Base-by-base conservation (phyloP, 2,113 vertebrate species). In the Mixornis gularis region DNA sequence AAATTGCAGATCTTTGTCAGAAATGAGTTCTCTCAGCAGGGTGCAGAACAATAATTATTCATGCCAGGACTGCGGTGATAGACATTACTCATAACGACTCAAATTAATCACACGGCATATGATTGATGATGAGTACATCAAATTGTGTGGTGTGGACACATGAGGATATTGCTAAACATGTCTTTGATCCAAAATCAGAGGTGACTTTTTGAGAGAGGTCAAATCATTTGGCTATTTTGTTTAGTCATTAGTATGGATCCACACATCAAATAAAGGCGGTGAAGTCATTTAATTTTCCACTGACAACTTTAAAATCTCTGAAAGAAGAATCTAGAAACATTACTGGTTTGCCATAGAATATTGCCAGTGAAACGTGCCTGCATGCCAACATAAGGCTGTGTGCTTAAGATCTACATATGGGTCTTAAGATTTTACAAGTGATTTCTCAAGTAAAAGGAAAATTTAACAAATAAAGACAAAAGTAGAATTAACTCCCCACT, bases 11-110 rank as follows among this genome's bases (percentile, higher is more conserved):
- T 96, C 87, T 92, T 95, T 96, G 94, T 90, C 90, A 92, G 89
- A 92, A 96, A 87, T 60, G 94, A 93, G 74, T 94, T 96, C 90
- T 85, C 95, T 92, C 72, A 52, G 82, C 70, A 76, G 80, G 82
- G 65, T 91, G 74, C 74, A 90, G 93, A 94, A 80, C 74, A 89
- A 51, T 95, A 95, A 96, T 97, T 94, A 94, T 94, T 96, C 95
- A 93, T 95, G 56, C 85, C 48, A 87, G 70, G 77, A 90, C 73
- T 96, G 46, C n/a, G 1, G 71, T 96, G 94, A 93, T 85, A 97
- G 89, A 85, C 93, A 46, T 97, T 96, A 93, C 87, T 97, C 94
- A 95, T 84, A 92, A 95, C 63, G 56, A 95, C 87, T 96, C 94
- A 96, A 95, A 87, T 90, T 95, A 97, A 84, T 97, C 94, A 96